phyloP scores from a whole-genome alignment of 1,140 invertebrate species.

The Drosophila elegans region DNA sequence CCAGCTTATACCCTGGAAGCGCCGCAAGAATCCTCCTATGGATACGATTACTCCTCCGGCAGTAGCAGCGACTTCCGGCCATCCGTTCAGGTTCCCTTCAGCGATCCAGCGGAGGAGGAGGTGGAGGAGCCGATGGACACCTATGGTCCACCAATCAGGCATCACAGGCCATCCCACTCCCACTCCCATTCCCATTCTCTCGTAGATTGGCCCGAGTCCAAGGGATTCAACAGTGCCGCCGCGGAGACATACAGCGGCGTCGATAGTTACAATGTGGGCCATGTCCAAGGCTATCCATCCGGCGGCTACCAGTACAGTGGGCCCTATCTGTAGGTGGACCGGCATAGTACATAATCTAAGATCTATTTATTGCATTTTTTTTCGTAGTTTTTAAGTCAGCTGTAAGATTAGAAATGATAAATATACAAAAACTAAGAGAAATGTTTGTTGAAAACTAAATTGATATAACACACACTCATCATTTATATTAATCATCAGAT shows the following conservation, averaged over 20 bases:
- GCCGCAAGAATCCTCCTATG: slow-evolving; percentile 48
- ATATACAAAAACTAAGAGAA: slow-evolving; percentile 16
- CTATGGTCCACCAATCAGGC: slow-evolving; percentile 48
- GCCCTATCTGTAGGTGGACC: slow-evolving; percentile 52
- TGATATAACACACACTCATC: too few species aligned
- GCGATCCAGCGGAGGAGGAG: slow-evolving; percentile 48
- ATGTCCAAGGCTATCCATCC: slow-evolving; percentile 59
- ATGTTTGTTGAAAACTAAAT: background rate
- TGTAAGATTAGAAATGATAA: slow-evolving; percentile 5
- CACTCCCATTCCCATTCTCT: background rate
- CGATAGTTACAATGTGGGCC: slow-evolving; percentile 71
- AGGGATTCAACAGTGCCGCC: slow-evolving; percentile 19
- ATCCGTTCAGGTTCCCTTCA: slow-evolving; percentile 45
- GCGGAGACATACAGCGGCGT: slow-evolving; percentile 60
- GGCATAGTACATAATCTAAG: slow-evolving; percentile 32
- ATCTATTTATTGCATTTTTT: slow-evolving; percentile 51
- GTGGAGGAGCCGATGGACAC: slow-evolving; percentile 45
- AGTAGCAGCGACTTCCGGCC: slow-evolving; percentile 47
- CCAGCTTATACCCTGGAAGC: slow-evolving; percentile 64
- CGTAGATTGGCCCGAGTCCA: slow-evolving; percentile 41
- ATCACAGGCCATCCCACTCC: slow-evolving; percentile 21
- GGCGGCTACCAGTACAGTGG: slow-evolving; percentile 56
- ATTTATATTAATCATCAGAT: too few species aligned
- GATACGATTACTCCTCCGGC: slow-evolving; percentile 36
- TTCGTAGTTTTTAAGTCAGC: slow-evolving; percentile 27